Base-by-base conservation (phyloP, 2,113 vertebrate genomes). In the Terrapene triunguis region DNA sequence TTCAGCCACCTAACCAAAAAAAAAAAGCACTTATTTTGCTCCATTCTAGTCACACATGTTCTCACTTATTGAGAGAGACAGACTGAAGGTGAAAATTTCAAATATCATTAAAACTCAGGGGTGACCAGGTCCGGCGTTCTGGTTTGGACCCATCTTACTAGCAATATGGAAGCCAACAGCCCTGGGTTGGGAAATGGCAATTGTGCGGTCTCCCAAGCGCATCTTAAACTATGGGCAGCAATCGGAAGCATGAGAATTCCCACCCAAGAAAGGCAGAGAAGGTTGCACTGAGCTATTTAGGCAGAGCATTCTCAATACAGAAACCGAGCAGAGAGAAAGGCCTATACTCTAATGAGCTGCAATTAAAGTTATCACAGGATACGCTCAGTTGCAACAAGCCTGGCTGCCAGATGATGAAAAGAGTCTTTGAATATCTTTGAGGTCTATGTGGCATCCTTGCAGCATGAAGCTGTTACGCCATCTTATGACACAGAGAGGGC, bases 321-420 rank as follows among this genome's bases (percentile, higher is more conserved):
- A 55, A 59, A 53, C 2, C 3, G 24, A 21, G 44, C 81, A 65
- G 50, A 24, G 12, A 32, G 53, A 79, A 87, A 35, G 44, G 25
- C 35, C 38, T 69, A 1, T 0, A 32, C 84, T 74, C 47, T 35
- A 25, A 42, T 89, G 24, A 83, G 87, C 78, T 83, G 85, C 50
- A 42, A 53, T 10, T 3, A 13, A 25, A 16, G 82, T 95, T 89
- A 42, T 91, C 92, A 79, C 0, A 27, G 87, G 83, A 81, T 65
- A 42, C 65, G 84, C 51, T 93, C 93, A 89, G 57, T 93, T 92
- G 89, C 81, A 91, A 48, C 27, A 95, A 94, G 95, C 53, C 89
- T 91, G 85, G 32, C 59, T 96, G 87, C 38, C 50, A 88, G 87
- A 88, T 86, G 65, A 72, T 38, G 65, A 69, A 29, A 91, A 94